Conservation (phyloP, 1,140 invertebrate genomes). For the Brachionus koreanus region DNA sequence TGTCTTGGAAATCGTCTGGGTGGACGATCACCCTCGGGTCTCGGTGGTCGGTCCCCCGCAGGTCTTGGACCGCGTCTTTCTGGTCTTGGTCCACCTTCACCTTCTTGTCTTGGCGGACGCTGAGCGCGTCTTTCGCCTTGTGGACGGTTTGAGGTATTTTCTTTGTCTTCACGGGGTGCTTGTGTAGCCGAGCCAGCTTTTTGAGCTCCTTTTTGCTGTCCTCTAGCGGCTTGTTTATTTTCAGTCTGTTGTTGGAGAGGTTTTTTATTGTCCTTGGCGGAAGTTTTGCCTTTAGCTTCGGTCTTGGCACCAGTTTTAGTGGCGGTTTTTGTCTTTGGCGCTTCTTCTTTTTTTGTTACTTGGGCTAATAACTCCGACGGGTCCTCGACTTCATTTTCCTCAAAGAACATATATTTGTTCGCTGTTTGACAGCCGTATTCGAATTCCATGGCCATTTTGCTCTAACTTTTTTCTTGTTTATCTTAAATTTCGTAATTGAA, state of each 20-base stretch:
- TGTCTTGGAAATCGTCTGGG: slow-evolving; percentile 11
- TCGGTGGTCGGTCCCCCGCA: not conserved
- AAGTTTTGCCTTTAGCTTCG: not conserved
- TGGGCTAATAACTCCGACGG: slow-evolving; percentile 38
- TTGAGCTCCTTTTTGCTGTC: not conserved
- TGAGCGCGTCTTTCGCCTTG: not conserved
- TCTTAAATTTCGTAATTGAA: slow-evolving; percentile 25
- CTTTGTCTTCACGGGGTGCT: slow-evolving; percentile 25
- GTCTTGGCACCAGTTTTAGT: not conserved
- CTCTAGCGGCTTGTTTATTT: slow-evolving; percentile 36
- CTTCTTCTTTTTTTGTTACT: slow-evolving; percentile 13
- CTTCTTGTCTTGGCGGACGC: slow-evolving; percentile 3
- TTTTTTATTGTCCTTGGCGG: slow-evolving; percentile 17
- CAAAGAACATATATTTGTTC: slow-evolving; percentile 43
- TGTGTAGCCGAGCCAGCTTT: not conserved
- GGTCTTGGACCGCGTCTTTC: not conserved
- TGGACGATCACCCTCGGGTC: too few relatives aligned
- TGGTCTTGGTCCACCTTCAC: slow-evolving; percentile 9
- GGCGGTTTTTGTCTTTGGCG: not conserved
- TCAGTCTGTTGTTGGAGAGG: slow-evolving; percentile 34
- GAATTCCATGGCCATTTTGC: slow-evolving; percentile 36
- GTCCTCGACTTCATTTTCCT: slow-evolving; percentile 39
- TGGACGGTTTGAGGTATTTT: slow-evolving; percentile 21
- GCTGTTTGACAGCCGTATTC: slow-evolving; percentile 43
- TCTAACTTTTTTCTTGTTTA: not conserved